Evolutionary conservation across 2,888 invertebrate species (phyloP).

Genomic region (Dryobotodes eremita): DNA sequence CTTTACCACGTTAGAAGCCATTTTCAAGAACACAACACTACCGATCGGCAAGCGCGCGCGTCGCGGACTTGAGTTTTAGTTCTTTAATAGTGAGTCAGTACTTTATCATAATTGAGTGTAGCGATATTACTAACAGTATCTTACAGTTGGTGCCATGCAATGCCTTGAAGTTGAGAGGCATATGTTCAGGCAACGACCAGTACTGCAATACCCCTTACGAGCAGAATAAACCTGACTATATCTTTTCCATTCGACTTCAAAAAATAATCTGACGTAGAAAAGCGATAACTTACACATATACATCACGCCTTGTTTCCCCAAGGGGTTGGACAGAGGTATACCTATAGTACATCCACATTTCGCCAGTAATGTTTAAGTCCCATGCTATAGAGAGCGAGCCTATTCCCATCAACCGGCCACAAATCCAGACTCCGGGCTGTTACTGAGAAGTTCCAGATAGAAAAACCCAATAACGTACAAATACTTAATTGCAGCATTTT

Average conservation of each 20-base stretch:
- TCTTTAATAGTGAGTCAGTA: background rate
- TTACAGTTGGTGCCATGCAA: background rate
- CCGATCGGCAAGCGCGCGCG: background rate
- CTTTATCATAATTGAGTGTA: background rate
- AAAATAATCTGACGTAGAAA: background rate
- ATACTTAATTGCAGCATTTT: no score
- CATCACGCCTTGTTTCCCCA: background rate
- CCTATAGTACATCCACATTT: no score
- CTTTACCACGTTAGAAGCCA: background rate
- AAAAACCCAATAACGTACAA: no score
- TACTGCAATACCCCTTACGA: background rate
- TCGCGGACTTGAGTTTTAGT: background rate
- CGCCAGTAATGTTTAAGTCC: no score
- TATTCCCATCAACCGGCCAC: no score
- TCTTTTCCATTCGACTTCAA: background rate
- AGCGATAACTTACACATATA: background rate
- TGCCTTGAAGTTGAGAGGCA: background rate
- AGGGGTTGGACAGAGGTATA: no score
- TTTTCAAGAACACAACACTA: background rate
- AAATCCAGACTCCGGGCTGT: no score
- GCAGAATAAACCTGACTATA: background rate
- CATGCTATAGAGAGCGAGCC: no score
- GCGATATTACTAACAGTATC: background rate
- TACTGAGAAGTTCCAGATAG: no score
- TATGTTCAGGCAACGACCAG: background rate